Evolutionary conservation across 2,888 invertebrate genomes (phyloP).

Genomic region (Eupelmus urozonus): DNA sequence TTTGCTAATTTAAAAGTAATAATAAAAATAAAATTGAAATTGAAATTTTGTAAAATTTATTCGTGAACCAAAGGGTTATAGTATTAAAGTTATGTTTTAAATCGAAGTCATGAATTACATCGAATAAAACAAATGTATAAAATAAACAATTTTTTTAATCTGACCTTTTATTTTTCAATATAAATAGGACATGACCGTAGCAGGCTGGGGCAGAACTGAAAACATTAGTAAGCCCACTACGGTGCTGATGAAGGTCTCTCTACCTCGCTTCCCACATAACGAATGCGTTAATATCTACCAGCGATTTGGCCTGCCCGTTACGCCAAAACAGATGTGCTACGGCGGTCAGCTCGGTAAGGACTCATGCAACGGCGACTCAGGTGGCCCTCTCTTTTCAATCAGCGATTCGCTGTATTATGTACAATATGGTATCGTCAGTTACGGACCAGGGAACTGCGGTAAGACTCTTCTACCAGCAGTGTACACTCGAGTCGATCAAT

Average conservation of each 20-base stretch:
- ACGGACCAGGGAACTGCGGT: constrained; percentile 75
- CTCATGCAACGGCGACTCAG: constrained; percentile 84
- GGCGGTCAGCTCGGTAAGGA: constrained; percentile 81
- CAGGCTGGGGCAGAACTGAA: constrained; percentile 88
- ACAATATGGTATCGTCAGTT: constrained; percentile 81
- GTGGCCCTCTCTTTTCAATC: constrained; percentile 82
- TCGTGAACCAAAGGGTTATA: too few relatives aligned
- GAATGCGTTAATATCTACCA: constrained; percentile 68
- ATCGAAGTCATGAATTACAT: too few relatives aligned
- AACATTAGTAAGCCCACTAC: constrained; percentile 79
- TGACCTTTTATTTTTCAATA: too few relatives aligned
- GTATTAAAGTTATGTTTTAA: too few relatives aligned
- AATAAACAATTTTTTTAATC: too few relatives aligned
- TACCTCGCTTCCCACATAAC: constrained; percentile 75
- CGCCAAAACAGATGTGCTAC: constrained; percentile 80
- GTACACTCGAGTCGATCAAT: constrained; percentile 76
- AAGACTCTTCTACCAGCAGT: constrained; percentile 75
- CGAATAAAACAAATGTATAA: too few relatives aligned
- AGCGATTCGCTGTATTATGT: constrained; percentile 76
- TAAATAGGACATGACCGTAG: too few relatives aligned
- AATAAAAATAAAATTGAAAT: too few relatives aligned
- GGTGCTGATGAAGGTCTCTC: constrained; percentile 77
- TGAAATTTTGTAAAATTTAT: too few relatives aligned
- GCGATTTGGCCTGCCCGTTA: constrained; percentile 71
- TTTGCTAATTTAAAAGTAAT: too few relatives aligned